Evolutionary conservation across 2,888 invertebrate genomes (phyloP).

Genomic region (Brachyptera risi): DNA sequence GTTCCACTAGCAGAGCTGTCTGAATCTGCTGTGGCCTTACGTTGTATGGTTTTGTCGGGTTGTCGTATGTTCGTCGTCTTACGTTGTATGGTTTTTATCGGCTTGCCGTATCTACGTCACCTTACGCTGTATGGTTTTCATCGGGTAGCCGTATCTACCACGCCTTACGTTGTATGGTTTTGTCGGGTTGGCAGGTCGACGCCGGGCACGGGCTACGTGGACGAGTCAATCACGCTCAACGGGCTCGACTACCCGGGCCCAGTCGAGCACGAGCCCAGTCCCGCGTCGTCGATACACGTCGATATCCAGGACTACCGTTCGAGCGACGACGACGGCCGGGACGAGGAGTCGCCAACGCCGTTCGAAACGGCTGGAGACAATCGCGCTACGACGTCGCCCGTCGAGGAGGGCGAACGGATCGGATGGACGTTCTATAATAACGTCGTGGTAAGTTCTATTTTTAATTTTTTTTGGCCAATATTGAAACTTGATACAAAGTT

Average conservation of each 20-base stretch:
- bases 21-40: too few species aligned
- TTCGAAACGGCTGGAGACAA: conserved; percentile 44
- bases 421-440: conserved; percentile 70
- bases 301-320: conserved; percentile 48
- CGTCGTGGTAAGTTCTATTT: conserved; percentile 63
- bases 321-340: not conserved
- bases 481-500: too few species aligned
- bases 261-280: conserved; percentile 36
- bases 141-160: too few species aligned
- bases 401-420: conserved; percentile 44
- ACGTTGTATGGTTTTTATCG: too few species aligned
- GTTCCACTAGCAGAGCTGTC: too few species aligned
- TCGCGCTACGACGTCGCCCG: conserved; percentile 48
- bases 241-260: conserved; percentile 34
- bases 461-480: too few species aligned
- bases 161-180: too few species aligned
- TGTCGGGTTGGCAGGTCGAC: too few species aligned
- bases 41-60: too few species aligned
- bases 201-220: not conserved
- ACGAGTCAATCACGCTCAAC: conserved; percentile 26
- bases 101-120: too few species aligned
- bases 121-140: too few species aligned
- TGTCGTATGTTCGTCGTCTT: too few species aligned
- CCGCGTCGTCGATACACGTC: conserved; percentile 50
- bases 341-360: not conserved